Evolutionary conservation across 2,888 invertebrate species (phyloP), one percentile per base, ranked within the genome.

Genomic region (Aleiodes testaceus): DNA sequence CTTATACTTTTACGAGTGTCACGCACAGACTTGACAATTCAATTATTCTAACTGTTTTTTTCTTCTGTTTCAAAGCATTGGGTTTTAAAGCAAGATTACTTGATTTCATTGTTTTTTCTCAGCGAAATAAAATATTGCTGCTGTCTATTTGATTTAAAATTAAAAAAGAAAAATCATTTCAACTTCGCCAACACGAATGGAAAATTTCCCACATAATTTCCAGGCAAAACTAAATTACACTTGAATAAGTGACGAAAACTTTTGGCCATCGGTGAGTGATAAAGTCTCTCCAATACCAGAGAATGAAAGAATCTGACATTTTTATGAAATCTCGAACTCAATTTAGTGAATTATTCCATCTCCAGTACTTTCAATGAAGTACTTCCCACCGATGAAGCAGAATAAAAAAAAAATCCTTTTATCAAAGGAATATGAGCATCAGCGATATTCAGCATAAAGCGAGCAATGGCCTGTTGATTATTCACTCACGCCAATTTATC

Each of bases 1-100:
- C 7, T 12, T 18, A 22, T 20, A 53, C 22, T 30, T 55, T 22
- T 12, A 11, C 36, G 18, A 20, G 64, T 47, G 50, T 65, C 65
- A 65, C 16, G 36, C 12, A 6, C 49, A 65, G 49, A 49, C 22
- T 65, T 26, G 49, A 65, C 65, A 50, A 65, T 30, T 30, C 65
- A 47, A 65, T 65, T 50, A 65, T 59, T 59, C 42, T 7, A 42
- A 18, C 18, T 59, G 18, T 36, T 59, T 59, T n/a, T 36, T 42
- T 36, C 16, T 12, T 5, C 0, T 6, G 42, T 42, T 36, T 59
- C 11, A 42, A 18, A 16, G 12, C 7, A 9, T 36, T 42, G 36
- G 14, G 11, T 42, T 14, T 26, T 12, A n/a, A 36, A 18, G 14
- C 16, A 16, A 22, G 53, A 53, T 20, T 26, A 26, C 26, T 53